Evolutionary conservation across 30 jellyfish, hydroid and myxozoan species (phyloP).

Genomic region (Pseudorhiza aurosa): DNA sequence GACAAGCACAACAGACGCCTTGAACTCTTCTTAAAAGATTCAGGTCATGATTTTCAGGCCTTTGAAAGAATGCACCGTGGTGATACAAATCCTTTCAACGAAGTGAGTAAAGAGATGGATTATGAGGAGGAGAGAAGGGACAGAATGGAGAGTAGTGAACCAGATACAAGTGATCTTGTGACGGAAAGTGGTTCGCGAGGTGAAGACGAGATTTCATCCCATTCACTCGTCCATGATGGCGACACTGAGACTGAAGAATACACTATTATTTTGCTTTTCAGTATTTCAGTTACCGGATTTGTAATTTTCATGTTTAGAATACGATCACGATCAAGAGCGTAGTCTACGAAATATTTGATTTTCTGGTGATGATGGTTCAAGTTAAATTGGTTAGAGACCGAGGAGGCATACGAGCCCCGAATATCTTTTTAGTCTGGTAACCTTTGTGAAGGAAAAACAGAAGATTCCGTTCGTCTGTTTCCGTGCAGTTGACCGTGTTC

Average conservation of each 20-base stretch:
- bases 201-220: not conserved
- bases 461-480: too few relatives aligned
- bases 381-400: too few relatives aligned
- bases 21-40: conserved; percentile 37
- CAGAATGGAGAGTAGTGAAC: not conserved
- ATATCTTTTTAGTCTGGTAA: too few relatives aligned
- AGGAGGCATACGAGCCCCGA: too few relatives aligned
- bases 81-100: not conserved
- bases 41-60: conserved; percentile 51
- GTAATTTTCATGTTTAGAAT: not conserved
- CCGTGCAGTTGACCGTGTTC: too few relatives aligned
- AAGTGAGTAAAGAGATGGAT: conserved; percentile 5
- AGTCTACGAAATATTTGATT: too few relatives aligned
- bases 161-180: not conserved
- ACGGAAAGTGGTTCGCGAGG: not conserved
- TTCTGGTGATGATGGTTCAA: too few relatives aligned
- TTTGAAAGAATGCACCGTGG: not conserved
- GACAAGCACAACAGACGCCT: conserved; percentile 28
- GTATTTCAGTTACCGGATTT: not conserved
- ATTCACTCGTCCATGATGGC: not conserved
- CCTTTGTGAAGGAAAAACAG: too few relatives aligned
- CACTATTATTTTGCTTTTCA: not conserved
- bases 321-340: not conserved
- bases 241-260: not conserved
- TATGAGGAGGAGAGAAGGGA: conserved; percentile 2